phyloP scores from a whole-genome alignment of 2,888 invertebrate species.

The Noctua janthina region DNA sequence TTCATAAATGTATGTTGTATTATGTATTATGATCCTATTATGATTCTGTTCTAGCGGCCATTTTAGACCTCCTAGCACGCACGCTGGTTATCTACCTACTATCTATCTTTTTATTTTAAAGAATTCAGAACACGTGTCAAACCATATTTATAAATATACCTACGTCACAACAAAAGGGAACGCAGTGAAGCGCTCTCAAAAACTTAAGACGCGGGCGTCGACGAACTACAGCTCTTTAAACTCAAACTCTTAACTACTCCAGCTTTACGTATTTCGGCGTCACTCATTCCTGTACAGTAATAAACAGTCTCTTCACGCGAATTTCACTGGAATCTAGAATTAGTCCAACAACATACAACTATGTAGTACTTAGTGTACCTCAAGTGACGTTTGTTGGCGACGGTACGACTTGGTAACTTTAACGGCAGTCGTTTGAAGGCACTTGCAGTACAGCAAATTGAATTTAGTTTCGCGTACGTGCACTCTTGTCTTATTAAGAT shows the following conservation, averaged over 20 bases:
- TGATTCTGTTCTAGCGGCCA: too few relatives aligned
- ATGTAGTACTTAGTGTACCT: conserved; percentile 39
- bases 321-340: conserved; percentile 38
- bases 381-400: conserved; percentile 49
- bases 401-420: conserved; percentile 59
- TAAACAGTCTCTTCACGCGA: conserved; percentile 34
- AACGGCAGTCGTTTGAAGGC: conserved; percentile 66
- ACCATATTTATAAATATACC: conserved; percentile 10
- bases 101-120: background rate
- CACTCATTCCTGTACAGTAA: conserved; percentile 50
- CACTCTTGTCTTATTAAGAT: conserved; percentile 73
- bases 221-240: conserved; percentile 40
- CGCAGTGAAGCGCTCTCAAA: conserved; percentile 36
- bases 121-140: background rate
- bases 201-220: conserved; percentile 40
- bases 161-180: conserved; percentile 14
- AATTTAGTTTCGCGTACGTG: conserved; percentile 74
- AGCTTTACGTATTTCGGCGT: conserved; percentile 42
- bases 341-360: conserved; percentile 32
- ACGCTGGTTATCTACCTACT: background rate
- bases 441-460: conserved; percentile 76
- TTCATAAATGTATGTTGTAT: too few relatives aligned
- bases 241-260: conserved; percentile 34
- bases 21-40: too few relatives aligned
- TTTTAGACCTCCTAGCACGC: background rate